Evolutionary conservation across 2,113 vertebrate genomes (phyloP).

Genomic region (Sisor rabdophorus): DNA sequence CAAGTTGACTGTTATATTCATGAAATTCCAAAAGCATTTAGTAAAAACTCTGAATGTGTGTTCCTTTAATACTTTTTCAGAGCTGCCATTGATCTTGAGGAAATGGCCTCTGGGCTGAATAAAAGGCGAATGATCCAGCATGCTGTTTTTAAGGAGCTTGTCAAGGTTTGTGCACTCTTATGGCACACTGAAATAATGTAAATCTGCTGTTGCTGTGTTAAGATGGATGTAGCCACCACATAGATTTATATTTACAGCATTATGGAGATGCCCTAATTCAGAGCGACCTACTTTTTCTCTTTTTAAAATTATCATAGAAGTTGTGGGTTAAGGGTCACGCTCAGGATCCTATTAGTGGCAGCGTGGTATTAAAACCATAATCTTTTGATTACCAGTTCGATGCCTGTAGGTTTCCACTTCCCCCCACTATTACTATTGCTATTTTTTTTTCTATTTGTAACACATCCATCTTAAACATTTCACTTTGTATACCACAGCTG

Average conservation of each 20-base stretch:
- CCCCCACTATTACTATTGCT: no score
- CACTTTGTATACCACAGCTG: no score
- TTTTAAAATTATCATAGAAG: no score
- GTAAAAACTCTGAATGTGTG: background rate
- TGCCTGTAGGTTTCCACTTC: no score
- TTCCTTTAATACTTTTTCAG: constrained; percentile 55
- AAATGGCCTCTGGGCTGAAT: constrained; percentile 98
- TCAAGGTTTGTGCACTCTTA: constrained; percentile 79
- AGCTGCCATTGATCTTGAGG: constrained; percentile 96
- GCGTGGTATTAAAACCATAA: no score
- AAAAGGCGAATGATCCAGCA: constrained; percentile 99
- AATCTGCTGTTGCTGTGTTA: background rate
- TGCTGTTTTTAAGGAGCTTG: constrained; percentile 97
- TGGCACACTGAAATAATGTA: background rate
- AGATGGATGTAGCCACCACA: background rate
- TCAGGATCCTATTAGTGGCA: no score
- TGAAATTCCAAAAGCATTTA: background rate
- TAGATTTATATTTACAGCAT: background rate
- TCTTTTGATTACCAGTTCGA: no score
- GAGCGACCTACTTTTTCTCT: no score
- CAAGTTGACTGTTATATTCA: background rate
- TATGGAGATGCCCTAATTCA: no score
- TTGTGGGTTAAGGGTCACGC: no score
- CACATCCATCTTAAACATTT: no score
- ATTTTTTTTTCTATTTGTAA: no score